Conservation (phyloP, 2,888 invertebrate species). For the Asteroscopus sphinx region DNA sequence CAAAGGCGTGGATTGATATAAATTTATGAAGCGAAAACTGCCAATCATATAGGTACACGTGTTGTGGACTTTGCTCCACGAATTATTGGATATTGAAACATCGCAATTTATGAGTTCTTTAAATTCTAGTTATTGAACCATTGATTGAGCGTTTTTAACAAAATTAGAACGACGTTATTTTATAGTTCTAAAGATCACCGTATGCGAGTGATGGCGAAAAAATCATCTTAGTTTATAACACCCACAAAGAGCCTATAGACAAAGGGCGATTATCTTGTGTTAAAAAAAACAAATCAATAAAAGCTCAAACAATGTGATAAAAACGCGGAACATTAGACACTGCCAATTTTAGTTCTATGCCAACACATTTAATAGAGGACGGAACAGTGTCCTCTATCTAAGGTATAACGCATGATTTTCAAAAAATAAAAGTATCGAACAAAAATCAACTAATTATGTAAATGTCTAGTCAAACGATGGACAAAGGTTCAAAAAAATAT, state of each 20-base stretch:
- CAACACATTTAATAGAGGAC: slow-evolving; percentile 51
- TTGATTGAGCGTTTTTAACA: no score
- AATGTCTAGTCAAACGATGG: no score
- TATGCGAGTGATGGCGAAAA: background rate
- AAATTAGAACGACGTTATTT: background rate
- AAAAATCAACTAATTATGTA: no score
- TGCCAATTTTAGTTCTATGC: slow-evolving; percentile 54
- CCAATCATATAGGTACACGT: slow-evolving; percentile 24
- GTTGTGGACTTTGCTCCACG: slow-evolving; percentile 5
- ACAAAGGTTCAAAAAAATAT: no score
- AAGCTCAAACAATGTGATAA: slow-evolving; percentile 32
- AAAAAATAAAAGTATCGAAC: no score
- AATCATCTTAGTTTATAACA: slow-evolving; percentile 5
- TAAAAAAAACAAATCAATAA: slow-evolving; percentile 47
- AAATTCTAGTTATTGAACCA: background rate
- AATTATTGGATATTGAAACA: slow-evolving; percentile 5
- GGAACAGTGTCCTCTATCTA: slow-evolving; percentile 23
- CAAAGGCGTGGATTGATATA: slow-evolving; percentile 53
- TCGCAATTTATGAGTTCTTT: background rate
- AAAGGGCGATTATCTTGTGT: slow-evolving; percentile 30
- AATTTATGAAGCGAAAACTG: slow-evolving; percentile 45
- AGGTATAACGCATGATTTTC: slow-evolving; percentile 10
- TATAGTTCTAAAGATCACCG: background rate
- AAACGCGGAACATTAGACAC: slow-evolving; percentile 47
- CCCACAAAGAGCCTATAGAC: background rate